Evolutionary conservation across 2,113 vertebrate species (phyloP), one percentile per base, ranked within the genome.

Genomic region (Mustela nigripes): DNA sequence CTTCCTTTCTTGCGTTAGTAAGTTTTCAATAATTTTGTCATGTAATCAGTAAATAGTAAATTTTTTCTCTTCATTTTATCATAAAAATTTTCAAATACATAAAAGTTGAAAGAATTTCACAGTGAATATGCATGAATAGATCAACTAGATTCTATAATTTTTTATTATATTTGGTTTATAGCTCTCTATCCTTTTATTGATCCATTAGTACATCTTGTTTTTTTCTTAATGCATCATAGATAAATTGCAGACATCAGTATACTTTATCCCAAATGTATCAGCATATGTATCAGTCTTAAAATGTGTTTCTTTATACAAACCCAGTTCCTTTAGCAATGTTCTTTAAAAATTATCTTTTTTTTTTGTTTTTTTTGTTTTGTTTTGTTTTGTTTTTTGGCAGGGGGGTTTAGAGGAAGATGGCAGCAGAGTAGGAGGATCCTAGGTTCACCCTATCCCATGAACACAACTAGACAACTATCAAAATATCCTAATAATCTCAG

Each of bases 11-110:
- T 90, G 95, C 82, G 56, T n/a, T 93, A 96, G 3, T n/a, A 95
- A 89, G 19, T 67, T 83, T 48, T 2, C 69, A 82, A 86, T 78
- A 0, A 78, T 33, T 78, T 76, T 85, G 31, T 69, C 42, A 58
- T 62, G 39, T 86, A 62, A 71, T 22, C 63, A 42, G 42, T 73
- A 95, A 63, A 62, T 22, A 60, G 3, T 14, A 76, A 89, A 62
- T n/a, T 48, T 63, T 71, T 48, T 2, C 18, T 16, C 15, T 19
- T 67, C 16, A 48, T 78, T 71, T 79, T 33, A 95, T 90, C 71
- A 50, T 89, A 85, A 79, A 73, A 36, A 28, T 58, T 69, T 97
- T 63, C 14, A 96, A 85, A 53, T 76, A 63, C 33, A 42, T 92
- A 63, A 48, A 79, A 63, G 4, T 89, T 92, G 24, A 84, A 84